phyloP scores from a whole-genome alignment of 2,797 vertebrate genomes.

The Poecilia gillii region DNA sequence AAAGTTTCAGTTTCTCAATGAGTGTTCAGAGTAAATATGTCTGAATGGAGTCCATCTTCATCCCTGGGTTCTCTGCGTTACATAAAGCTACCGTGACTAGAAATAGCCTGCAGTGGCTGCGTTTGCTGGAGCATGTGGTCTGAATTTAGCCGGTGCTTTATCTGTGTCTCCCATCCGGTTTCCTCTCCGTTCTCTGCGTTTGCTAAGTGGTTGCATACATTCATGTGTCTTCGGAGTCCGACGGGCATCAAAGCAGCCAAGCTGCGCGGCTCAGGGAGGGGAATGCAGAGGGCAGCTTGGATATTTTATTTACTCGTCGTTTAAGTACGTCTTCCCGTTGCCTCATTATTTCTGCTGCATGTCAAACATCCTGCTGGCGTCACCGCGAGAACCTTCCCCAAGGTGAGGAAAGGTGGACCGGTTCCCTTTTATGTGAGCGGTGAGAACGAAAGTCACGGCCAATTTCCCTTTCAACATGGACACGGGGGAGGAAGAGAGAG shows the following conservation, averaged over 20 bases:
- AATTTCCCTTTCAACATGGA: slow-evolving; percentile 68
- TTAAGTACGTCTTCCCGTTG: slow-evolving; percentile 27
- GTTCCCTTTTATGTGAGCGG: slow-evolving; percentile 23
- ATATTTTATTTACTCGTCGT: slow-evolving; percentile 53
- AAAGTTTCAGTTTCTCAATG: neutral
- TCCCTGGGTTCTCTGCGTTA: slow-evolving; percentile 34
- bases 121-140: slow-evolving; percentile 73
- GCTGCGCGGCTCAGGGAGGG: slow-evolving; percentile 4
- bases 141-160: slow-evolving; percentile 77
- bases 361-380: slow-evolving; percentile 25
- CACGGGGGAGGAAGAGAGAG: slow-evolving; percentile 56
- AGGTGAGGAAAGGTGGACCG: slow-evolving; percentile 56
- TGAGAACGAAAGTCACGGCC: slow-evolving; percentile 68
- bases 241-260: slow-evolving; percentile 22
- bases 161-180: slow-evolving; percentile 72
- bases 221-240: slow-evolving; percentile 54
- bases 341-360: slow-evolving; percentile 38
- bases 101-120: slow-evolving; percentile 74
- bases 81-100: slow-evolving; percentile 72
- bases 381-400: slow-evolving; percentile 27
- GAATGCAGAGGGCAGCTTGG: neutral
- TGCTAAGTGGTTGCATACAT: slow-evolving; percentile 74
- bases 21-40: neutral
- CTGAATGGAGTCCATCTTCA: slow-evolving; percentile 12
- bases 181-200: slow-evolving; percentile 64